Evolutionary conservation across 2,113 vertebrate species (phyloP).

Genomic region (Lipophrys pholis): DNA sequence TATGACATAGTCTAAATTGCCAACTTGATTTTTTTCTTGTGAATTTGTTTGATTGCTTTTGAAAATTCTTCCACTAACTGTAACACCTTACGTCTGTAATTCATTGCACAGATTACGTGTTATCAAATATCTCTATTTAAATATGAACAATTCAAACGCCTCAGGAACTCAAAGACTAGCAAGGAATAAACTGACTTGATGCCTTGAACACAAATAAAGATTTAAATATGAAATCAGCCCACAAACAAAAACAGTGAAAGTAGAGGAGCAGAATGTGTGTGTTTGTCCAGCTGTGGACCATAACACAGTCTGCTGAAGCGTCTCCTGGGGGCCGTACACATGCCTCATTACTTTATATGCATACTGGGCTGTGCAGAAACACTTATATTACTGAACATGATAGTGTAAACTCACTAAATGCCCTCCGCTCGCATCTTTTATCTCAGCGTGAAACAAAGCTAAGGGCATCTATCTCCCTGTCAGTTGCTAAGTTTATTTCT

Average conservation of each 20-base stretch:
- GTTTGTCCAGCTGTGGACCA: slow-evolving; percentile 26
- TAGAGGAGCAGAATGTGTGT: not conserved
- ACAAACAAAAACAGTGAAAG: not conserved
- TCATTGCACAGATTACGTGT: too few species aligned
- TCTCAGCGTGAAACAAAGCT: slow-evolving; percentile 35
- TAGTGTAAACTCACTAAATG: slow-evolving; percentile 13
- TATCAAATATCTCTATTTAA: too few species aligned
- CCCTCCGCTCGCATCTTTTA: slow-evolving; percentile 19
- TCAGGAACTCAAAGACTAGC: too few species aligned
- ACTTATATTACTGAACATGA: not conserved
- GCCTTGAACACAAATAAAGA: too few species aligned
- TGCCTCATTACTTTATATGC: slow-evolving; percentile 40
- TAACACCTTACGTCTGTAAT: too few species aligned
- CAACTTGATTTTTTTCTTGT: too few species aligned
- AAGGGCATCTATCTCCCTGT: slow-evolving; percentile 63
- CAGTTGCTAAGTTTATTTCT: slow-evolving; percentile 55
- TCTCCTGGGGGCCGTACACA: slow-evolving; percentile 2
- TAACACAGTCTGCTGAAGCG: slow-evolving; percentile 9
- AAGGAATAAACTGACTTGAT: too few species aligned
- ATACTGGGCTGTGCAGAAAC: slow-evolving; percentile 20
- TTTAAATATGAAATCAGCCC: not conserved
- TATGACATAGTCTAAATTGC: too few species aligned
- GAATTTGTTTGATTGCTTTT: too few species aligned
- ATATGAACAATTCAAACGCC: too few species aligned
- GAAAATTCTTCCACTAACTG: too few species aligned